Evolutionary conservation across 2,888 invertebrate genomes (phyloP).

Genomic region (Anoplius nigerrimus): DNA sequence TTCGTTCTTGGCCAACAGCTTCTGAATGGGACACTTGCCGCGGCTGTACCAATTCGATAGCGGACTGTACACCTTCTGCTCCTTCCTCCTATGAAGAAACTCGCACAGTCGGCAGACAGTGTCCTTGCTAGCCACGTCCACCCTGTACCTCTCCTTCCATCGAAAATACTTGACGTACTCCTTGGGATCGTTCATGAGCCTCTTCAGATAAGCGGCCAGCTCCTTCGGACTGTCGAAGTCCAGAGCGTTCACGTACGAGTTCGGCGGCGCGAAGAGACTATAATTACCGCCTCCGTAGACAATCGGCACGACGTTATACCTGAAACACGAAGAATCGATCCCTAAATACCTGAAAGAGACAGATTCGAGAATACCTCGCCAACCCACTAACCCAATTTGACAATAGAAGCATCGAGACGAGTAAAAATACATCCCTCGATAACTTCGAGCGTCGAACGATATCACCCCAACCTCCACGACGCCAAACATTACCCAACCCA

Average conservation of each 20-base stretch:
- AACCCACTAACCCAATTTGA: too few relatives aligned
- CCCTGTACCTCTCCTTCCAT: slow-evolving; percentile 79
- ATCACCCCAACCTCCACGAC: too few relatives aligned
- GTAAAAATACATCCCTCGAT: slow-evolving; percentile 14
- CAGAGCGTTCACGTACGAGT: slow-evolving; percentile 82
- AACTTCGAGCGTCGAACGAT: too few relatives aligned
- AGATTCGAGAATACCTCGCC: neutral
- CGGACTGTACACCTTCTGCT: slow-evolving; percentile 38
- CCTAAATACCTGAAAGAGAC: too few relatives aligned
- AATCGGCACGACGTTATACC: slow-evolving; percentile 78
- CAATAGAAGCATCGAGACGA: neutral
- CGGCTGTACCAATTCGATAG: slow-evolving; percentile 58
- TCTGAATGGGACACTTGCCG: slow-evolving; percentile 59
- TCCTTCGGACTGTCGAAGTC: slow-evolving; percentile 78
- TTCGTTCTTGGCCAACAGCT: slow-evolving; percentile 25
- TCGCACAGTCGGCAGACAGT: slow-evolving; percentile 80
- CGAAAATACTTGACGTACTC: slow-evolving; percentile 81
- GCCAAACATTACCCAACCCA: too few relatives aligned
- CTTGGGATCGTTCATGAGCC: slow-evolving; percentile 76
- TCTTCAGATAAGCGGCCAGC: slow-evolving; percentile 78
- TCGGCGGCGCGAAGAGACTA: slow-evolving; percentile 77
- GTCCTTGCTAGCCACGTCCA: slow-evolving; percentile 75
- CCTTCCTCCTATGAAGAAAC: slow-evolving; percentile 70
- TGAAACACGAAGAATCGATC: slow-evolving; percentile 48
- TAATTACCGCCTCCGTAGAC: slow-evolving; percentile 84